Percentiles rank a stretch among this genome's conserved stretches.
Evolutionary conservation across 2,113 vertebrate species (phyloP).

Genomic region (Campylomormyrus tamandua): DNA sequence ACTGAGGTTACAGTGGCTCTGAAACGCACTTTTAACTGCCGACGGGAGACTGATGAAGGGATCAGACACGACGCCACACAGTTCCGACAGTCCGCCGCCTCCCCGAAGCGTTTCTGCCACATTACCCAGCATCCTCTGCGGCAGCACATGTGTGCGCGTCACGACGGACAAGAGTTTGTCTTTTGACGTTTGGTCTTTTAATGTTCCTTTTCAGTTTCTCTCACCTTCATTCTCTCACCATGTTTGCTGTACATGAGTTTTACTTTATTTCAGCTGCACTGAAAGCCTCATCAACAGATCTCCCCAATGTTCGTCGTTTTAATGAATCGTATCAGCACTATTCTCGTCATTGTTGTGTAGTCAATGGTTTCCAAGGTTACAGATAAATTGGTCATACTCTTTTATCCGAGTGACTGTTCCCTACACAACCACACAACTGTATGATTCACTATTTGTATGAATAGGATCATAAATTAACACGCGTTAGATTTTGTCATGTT

Average conservation of each 20-base stretch:
- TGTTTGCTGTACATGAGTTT: not conserved
- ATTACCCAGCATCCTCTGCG: not conserved
- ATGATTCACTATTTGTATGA: not conserved
- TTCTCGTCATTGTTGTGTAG: not conserved
- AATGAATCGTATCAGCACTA: not conserved
- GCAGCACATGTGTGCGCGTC: not conserved
- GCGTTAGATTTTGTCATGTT: not conserved
- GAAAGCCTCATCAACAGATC: not conserved
- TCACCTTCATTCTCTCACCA: not conserved
- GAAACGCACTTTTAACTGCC: not conserved
- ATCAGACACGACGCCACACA: not conserved
- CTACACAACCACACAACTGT: not conserved
- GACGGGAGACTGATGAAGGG: not conserved
- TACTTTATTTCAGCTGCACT: not conserved
- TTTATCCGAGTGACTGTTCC: not conserved
- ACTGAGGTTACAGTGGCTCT: not conserved
- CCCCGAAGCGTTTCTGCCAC: not conserved
- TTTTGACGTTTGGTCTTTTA: not conserved
- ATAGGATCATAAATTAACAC: not conserved
- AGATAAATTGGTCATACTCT: not conserved
- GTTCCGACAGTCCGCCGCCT: not conserved
- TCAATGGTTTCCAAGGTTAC: not conserved
- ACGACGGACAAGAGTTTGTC: not conserved
- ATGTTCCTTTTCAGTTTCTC: not conserved
- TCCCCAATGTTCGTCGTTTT: not conserved